Evolutionary conservation across 1,140 invertebrate species (phyloP), one percentile per base, ranked within the genome.

Genomic region (Drosophila albomicans): DNA sequence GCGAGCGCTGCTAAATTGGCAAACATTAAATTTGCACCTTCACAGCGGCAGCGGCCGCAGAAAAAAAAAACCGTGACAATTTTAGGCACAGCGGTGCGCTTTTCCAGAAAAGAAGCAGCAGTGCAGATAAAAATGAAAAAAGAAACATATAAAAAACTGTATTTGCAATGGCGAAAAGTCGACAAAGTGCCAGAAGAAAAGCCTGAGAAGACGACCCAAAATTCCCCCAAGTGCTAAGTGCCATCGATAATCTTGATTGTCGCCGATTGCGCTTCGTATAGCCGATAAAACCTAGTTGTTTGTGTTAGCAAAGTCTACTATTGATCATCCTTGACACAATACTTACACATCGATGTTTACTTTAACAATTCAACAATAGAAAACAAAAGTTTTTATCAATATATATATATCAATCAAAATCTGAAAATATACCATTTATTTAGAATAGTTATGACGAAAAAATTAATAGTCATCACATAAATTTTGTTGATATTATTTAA

Each of bases 1-100:
- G 85, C 78, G 59, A 78, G 75, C 80, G 75, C 72, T 85, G 81
- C 85, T 89, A 89, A 89, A 89, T 89, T 89, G 85, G 81, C 85
- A 89, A 89, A 89, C 85, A 89, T 85, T 89, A 89, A 89, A 89
- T 88, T 88, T 88, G 86, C 84, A 89, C 84, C 84, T 87, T 87
- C 84, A 78, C 80, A 87, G 82, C 78, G 63, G 41, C 54, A 67
- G 79, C 15, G n/a, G 11, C 38, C 11, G 13, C 3, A 13, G 5
- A 43, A 43, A 43, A n/a, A 43, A 66, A 73, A 74, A 87, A 73
- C 85, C 85, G 85, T 89, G 85, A 89, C 85, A 89, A 89, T 89
- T 89, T 89, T 86, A 64, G 75, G 85, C 85, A 90, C 85, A 89
- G 85, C 85, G 85, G 86, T 85, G 86, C 75, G 66, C 85, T 90